These are phyloP conservation scores for Aythya baeri DNA, from an alignment of 2,113 vertebrate species.

Conservation along the genomic window DNA sequence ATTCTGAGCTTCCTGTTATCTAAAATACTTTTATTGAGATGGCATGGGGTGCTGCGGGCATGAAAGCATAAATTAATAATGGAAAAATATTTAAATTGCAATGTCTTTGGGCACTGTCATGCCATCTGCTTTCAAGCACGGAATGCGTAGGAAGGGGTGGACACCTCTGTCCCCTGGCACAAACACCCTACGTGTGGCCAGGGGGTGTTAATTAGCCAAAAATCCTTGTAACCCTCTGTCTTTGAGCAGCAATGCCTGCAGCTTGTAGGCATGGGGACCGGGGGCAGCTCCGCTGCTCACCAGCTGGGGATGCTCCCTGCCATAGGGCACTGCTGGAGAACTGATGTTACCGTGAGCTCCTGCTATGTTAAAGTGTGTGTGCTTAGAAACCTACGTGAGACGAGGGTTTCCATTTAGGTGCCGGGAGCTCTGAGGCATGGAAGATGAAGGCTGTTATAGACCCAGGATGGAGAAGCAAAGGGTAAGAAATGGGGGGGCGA, in stretches of 20 bases:
- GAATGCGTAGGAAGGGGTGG: background rate
- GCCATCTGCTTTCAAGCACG: background rate
- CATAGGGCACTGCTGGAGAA: fast-evolving
- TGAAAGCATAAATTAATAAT: background rate
- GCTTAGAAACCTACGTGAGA: background rate
- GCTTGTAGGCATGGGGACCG: fast-evolving
- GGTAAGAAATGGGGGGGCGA: background rate
- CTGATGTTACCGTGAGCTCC: background rate
- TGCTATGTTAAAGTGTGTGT: background rate
- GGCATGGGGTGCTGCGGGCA: background rate
- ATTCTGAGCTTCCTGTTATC: background rate
- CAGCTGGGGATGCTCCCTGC: too few species aligned
- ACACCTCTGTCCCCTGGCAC: background rate
- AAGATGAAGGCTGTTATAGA: background rate
- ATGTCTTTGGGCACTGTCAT: background rate
- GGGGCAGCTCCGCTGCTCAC: fast-evolving
- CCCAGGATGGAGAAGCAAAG: background rate
- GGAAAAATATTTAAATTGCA: background rate
- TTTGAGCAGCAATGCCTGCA: background rate
- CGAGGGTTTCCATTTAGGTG: background rate
- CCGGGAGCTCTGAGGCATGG: background rate
- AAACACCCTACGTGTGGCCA: background rate
- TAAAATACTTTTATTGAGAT: background rate
- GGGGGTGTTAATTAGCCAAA: background rate
- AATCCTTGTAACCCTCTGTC: fast-evolving